These are phyloP conservation scores for Phasianus colchicus DNA, from an alignment of 2,113 vertebrate species.

Conservation along the genomic window DNA sequence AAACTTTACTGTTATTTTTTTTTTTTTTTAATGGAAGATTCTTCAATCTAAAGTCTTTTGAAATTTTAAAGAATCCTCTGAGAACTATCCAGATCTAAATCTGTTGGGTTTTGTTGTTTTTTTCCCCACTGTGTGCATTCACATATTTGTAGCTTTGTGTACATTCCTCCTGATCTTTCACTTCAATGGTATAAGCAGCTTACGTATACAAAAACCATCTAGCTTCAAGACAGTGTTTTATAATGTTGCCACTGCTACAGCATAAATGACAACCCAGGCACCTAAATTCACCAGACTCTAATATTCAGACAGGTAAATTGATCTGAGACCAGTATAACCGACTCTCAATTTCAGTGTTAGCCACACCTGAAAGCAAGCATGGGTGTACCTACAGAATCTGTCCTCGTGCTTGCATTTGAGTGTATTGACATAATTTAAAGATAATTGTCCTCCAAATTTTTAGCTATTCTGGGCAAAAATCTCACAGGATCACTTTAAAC, in stretches of 20 bases:
- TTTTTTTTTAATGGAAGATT: background rate
- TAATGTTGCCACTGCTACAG: background rate
- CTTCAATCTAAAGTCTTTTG: background rate
- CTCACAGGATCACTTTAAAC: background rate
- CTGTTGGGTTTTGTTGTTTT: background rate
- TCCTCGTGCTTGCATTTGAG: background rate
- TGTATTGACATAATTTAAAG: background rate
- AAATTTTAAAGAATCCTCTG: background rate
- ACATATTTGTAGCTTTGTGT: background rate
- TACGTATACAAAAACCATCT: background rate
- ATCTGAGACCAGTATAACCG: background rate
- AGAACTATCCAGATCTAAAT: background rate
- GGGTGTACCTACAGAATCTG: background rate
- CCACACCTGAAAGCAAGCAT: background rate
- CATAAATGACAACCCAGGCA: background rate
- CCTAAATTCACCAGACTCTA: background rate
- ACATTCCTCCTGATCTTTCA: background rate
- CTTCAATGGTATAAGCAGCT: background rate
- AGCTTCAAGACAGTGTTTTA: background rate
- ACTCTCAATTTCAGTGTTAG: background rate
- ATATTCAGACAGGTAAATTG: background rate
- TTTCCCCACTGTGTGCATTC: background rate
- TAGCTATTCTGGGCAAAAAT: background rate
- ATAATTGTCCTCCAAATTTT: background rate
- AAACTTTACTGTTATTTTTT: background rate